Evolutionary conservation across 2,113 vertebrate species (phyloP), one percentile per base, ranked within the genome.

Genomic region (Miniopterus natalensis): DNA sequence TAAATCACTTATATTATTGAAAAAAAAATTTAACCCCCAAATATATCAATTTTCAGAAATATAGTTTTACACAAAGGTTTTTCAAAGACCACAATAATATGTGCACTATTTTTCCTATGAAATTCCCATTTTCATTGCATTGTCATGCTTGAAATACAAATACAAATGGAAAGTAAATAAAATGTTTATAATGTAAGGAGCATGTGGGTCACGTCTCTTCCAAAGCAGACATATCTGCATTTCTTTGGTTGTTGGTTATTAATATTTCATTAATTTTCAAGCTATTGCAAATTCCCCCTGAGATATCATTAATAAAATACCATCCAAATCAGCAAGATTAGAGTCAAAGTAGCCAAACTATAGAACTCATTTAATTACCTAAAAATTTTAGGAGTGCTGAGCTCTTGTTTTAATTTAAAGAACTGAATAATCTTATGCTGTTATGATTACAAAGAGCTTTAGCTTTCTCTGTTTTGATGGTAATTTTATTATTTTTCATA

Each of bases 241-340:
- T 21, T 3, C 94, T 96, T 97, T 94, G 59, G 96, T 80, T 98
- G 84, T 97, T 97, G 65, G 95, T 92, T 98, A 98, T 99, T 98
- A 98, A 98, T 98, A 98, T 98, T 99, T 98, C 97, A 99, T 98
- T 98, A 98, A 98, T 98, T 97, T 97, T 96, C 94, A 97, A 98
- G 95, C 97, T 98, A 97, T 88, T 95, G 96, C 47, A 98, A 97
- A 96, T 96, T 94, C 97, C 99, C 97, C 98, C 95, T 94, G 98
- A 98, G 98, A 97, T 97, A 98, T 98, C 98, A 99, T 99, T 99
- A 99, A 99, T 98, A 98, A 98, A 98, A 98, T 97, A 98, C 96
- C 95, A 98, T 97, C 95, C 92, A 98, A 98, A 98, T 98, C 98
- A 98, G 98, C 96, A 98, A 97, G 98, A 98, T 96, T 98, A 98